Evolutionary conservation across 2,888 invertebrate species (phyloP).

Genomic region (Watsonalla cultraria): DNA sequence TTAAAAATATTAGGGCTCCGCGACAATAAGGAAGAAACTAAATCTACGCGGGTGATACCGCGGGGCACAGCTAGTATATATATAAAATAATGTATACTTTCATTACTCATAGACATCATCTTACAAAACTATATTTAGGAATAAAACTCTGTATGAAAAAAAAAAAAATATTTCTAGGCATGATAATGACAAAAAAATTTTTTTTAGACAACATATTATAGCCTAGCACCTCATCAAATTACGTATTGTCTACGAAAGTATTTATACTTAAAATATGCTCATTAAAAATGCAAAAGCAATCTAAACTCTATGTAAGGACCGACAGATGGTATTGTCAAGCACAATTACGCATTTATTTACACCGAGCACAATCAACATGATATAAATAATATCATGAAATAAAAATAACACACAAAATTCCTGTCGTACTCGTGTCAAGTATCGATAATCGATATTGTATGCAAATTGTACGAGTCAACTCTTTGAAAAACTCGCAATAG

Average conservation of each 20-base stretch:
- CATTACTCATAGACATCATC: neutral
- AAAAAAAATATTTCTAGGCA: too few species aligned
- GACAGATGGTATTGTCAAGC: neutral
- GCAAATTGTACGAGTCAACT: conserved; percentile 24
- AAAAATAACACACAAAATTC: conserved; percentile 19
- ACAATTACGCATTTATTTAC: neutral
- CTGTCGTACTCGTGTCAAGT: conserved; percentile 16
- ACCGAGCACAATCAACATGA: neutral
- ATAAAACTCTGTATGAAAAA: too few species aligned
- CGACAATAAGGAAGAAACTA: too few species aligned
- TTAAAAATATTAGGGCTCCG: too few species aligned
- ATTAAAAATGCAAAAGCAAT: neutral
- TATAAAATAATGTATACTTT: too few species aligned
- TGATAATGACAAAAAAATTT: too few species aligned
- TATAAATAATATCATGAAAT: neutral
- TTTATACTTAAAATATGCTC: neutral
- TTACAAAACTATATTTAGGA: too few species aligned
- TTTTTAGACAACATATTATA: too few species aligned
- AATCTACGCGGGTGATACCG: too few species aligned
- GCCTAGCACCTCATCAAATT: too few species aligned
- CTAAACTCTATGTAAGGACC: neutral
- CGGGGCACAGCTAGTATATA: too few species aligned
- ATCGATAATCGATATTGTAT: conserved; percentile 32
- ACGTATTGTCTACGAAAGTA: too few species aligned
- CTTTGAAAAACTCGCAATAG: conserved; percentile 10